Percentiles rank a stretch among this genome's conserved stretches.
These are phyloP conservation scores for Rousettus leschenaultii DNA, from an alignment of 2,113 vertebrate genomes.

Conservation along the genomic window DNA sequence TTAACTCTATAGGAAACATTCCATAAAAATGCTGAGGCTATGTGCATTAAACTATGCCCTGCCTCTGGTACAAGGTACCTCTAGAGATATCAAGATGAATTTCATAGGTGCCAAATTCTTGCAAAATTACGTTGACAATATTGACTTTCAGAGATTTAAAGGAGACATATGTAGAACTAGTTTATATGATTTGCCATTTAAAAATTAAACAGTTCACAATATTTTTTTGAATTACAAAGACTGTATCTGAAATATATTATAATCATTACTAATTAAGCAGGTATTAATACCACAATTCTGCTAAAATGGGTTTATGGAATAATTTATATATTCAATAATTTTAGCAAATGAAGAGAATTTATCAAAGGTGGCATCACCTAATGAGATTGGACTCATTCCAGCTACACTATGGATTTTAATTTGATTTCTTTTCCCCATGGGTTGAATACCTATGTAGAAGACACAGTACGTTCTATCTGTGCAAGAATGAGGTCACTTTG, in stretches of 20 bases:
- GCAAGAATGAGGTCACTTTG: background rate
- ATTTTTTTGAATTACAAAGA: background rate
- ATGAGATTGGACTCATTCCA: conserved; percentile 31
- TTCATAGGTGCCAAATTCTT: background rate
- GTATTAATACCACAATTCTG: conserved; percentile 5
- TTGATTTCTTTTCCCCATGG: background rate
- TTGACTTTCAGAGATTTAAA: background rate
- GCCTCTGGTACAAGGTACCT: background rate
- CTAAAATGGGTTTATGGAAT: conserved; percentile 13
- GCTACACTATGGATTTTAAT: background rate
- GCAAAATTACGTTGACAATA: background rate
- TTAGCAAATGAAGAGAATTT: conserved; percentile 46
- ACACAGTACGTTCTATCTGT: background rate
- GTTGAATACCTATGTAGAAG: background rate
- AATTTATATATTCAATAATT: conserved; percentile 57
- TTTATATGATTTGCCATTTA: background rate
- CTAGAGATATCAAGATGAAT: background rate
- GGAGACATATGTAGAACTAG: background rate
- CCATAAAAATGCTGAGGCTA: background rate
- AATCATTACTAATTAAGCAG: conserved; percentile 35
- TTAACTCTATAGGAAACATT: background rate
- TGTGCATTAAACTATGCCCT: background rate
- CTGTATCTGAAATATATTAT: background rate
- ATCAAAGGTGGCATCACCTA: conserved; percentile 5
- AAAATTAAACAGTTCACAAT: background rate